Conservation (phyloP, 2,113 vertebrate genomes). For the Asarcornis scutulata region DNA sequence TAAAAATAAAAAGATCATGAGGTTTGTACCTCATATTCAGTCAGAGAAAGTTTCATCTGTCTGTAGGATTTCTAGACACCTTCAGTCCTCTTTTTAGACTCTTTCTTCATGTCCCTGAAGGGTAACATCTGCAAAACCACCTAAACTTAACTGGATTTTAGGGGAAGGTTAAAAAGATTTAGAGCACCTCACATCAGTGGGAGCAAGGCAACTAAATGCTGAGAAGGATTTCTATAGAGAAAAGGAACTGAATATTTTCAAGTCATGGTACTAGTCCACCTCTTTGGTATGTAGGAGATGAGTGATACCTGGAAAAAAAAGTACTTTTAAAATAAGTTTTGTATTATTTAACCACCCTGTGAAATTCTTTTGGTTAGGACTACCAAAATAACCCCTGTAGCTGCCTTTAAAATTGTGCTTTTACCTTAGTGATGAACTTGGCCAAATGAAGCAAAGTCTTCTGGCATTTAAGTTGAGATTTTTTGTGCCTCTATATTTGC, state of each 20-base stretch:
- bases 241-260: not conserved
- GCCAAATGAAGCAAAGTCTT: not conserved
- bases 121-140: not conserved
- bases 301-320: not conserved
- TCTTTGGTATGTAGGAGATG: not conserved
- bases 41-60: not conserved
- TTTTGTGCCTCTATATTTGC: not conserved
- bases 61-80: not conserved
- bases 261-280: not conserved
- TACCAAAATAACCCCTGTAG: not conserved
- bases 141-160: not conserved
- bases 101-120: not conserved
- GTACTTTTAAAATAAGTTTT: rapidly evolving
- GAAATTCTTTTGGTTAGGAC: not conserved
- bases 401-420: not conserved
- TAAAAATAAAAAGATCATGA: not conserved
- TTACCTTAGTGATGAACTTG: not conserved
- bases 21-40: not conserved
- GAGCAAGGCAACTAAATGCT: not conserved
- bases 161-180: not conserved
- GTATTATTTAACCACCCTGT: not conserved
- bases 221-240: not conserved
- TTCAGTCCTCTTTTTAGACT: not conserved
- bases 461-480: not conserved
- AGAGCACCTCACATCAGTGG: not conserved